phyloP scores from a whole-genome alignment of 2,888 invertebrate species.

The Tenthredo notha region DNA sequence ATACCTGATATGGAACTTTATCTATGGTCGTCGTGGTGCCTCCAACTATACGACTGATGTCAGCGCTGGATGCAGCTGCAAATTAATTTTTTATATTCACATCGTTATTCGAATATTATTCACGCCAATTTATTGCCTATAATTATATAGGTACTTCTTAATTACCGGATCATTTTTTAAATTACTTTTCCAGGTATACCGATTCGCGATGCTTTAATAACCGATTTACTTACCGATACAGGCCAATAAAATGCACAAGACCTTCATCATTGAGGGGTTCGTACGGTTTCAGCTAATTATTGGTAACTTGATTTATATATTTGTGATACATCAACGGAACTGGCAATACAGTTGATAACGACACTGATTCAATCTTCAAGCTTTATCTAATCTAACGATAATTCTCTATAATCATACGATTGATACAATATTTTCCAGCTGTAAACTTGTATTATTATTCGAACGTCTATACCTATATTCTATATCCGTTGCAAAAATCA shows the following conservation, averaged over 20 bases:
- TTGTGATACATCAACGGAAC: background rate
- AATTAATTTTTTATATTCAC: background rate
- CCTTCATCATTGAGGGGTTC: background rate
- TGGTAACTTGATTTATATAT: background rate
- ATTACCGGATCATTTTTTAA: background rate
- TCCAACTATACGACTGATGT: conserved; percentile 1
- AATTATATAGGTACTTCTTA: background rate
- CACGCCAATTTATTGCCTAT: background rate
- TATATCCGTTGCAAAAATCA: background rate
- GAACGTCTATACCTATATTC: background rate
- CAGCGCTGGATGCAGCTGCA: conserved; percentile 16
- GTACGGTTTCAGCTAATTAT: background rate
- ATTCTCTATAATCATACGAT: conserved; percentile 18
- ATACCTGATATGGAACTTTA: conserved; percentile 32
- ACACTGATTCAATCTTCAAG: background rate
- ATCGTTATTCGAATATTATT: background rate
- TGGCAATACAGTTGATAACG: conserved; percentile 1
- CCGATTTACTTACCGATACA: conserved; percentile 17
- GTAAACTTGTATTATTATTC: background rate
- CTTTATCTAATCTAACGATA: conserved; percentile 43
- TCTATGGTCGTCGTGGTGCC: background rate
- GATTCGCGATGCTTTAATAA: background rate
- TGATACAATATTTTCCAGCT: background rate
- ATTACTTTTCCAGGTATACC: background rate
- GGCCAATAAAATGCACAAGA: conserved; percentile 4